Evolutionary conservation across 2,113 vertebrate genomes (phyloP).

Genomic region (Petromus typicus): DNA sequence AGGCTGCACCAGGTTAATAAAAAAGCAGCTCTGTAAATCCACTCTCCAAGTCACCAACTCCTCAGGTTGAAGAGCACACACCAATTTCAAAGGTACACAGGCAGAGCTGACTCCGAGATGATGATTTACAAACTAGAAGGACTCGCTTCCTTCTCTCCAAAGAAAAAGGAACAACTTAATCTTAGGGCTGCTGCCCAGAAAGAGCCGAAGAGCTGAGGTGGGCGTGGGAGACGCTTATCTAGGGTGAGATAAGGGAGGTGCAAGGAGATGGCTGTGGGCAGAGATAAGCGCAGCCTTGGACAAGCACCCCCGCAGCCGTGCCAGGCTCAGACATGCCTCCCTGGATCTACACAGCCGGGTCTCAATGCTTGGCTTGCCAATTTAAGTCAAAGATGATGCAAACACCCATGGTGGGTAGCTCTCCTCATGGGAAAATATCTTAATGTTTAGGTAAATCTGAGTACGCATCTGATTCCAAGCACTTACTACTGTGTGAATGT

Average conservation of each 20-base stretch:
- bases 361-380: neutral
- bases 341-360: neutral
- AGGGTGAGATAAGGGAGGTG: slow-evolving; percentile 41
- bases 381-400: neutral
- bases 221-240: slow-evolving; percentile 61
- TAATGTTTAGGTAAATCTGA: neutral
- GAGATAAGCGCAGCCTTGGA: slow-evolving; percentile 28
- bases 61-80: neutral
- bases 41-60: neutral
- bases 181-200: neutral
- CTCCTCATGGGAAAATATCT: neutral
- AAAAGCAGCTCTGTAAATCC: slow-evolving; percentile 6
- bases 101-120: slow-evolving; percentile 52
- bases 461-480: neutral
- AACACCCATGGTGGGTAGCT: neutral
- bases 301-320: neutral
- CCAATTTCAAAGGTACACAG: slow-evolving; percentile 10
- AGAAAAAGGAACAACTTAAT: slow-evolving; percentile 64
- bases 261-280: slow-evolving; percentile 38
- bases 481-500: neutral
- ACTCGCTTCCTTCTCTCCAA: slow-evolving; percentile 49
- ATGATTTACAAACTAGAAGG: slow-evolving; percentile 75
- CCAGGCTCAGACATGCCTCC: slow-evolving; percentile 63
- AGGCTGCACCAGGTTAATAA: neutral
- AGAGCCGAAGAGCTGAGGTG: slow-evolving; percentile 41